Base-by-base conservation (phyloP, 2,888 invertebrate genomes). In the Myathropa florea region DNA sequence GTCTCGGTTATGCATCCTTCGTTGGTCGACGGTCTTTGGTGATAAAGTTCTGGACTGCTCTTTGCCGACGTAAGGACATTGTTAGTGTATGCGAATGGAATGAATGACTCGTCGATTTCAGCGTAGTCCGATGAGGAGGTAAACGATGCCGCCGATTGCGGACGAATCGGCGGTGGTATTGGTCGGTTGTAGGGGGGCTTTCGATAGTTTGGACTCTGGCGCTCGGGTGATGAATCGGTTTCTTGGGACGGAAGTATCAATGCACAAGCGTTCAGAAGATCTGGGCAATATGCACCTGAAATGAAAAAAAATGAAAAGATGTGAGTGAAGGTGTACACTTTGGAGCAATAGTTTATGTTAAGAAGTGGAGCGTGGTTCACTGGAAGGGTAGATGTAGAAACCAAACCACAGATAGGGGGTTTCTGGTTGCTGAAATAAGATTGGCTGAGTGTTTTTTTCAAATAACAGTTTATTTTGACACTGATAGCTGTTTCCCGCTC, bases 261-360 rank as follows among this genome's bases (percentile, higher is more conserved):
- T 65, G 92, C 90, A 82, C 92, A 92, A n/a, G 92, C 91, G 83
- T 92, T 90, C 70, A 92, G 67, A 36, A 92, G 86, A 83, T 92
- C 92, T 9, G 92, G 92, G 79, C 92, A 92, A 80, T 92, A 92
- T 26, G 91, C 91, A 90, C 90, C 92, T 92, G 87, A 0, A 88
- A 87, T 26, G 46, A 64, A 61, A 64, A 61, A 70, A 55, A 24
- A 64, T 33, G 12, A 12, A 12, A 12, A 33, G 7, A 12, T 0
- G 12, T 33, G 33, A 33, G 33, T 33, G 12, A 12, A 0, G 2
- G 33, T 1, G 12, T 12, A 23, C 2, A n/a, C 12, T 3, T 14
- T 57, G 23, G 12, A 4, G 23, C 10, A 7, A 6, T 2, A 4
- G 3, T 10, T 23, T 3, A 4, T n/a, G n/a, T 0, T 14, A 14